Evolutionary conservation across 2,888 invertebrate genomes (phyloP).

Genomic region (Epinotia bilunana): DNA sequence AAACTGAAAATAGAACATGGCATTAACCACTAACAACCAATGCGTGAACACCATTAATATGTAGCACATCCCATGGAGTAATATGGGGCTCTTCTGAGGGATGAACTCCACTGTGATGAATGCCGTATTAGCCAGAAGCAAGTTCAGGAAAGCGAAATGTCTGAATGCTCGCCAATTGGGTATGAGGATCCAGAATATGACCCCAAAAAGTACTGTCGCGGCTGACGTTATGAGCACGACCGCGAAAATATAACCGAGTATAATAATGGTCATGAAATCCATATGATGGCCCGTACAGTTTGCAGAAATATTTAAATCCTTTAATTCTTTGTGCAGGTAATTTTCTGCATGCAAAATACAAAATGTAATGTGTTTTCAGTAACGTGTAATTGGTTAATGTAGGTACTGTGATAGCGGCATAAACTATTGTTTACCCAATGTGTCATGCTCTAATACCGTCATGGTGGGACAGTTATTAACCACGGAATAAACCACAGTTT

Average conservation of each 20-base stretch:
- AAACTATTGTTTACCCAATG: not conserved
- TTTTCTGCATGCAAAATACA: too few species aligned
- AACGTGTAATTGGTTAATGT: not conserved
- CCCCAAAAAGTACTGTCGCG: conserved; percentile 9
- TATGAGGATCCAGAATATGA: conserved; percentile 13
- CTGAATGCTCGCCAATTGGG: not conserved
- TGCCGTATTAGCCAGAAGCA: conserved; percentile 16
- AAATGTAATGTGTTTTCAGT: not conserved
- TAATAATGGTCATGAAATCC: not conserved
- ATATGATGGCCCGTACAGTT: not conserved
- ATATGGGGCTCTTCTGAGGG: not conserved
- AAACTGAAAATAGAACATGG: conserved; percentile 1
- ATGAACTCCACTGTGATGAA: not conserved
- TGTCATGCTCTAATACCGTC: not conserved
- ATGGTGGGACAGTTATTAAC: not conserved
- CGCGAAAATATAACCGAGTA: not conserved
- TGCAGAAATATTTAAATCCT: too few species aligned
- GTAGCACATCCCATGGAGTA: not conserved
- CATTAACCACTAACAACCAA: conserved; percentile 15
- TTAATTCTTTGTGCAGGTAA: too few species aligned
- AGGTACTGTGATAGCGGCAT: not conserved
- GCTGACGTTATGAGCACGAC: not conserved
- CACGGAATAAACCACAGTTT: too few species aligned
- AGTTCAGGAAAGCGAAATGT: conserved; percentile 18
- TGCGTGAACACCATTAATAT: conserved; percentile 18